These are phyloP conservation scores for Diacarnus erythraeanus DNA, from an alignment of 37 sponge, comb jelly and placozoan genomes.

Conservation along the genomic window DNA sequence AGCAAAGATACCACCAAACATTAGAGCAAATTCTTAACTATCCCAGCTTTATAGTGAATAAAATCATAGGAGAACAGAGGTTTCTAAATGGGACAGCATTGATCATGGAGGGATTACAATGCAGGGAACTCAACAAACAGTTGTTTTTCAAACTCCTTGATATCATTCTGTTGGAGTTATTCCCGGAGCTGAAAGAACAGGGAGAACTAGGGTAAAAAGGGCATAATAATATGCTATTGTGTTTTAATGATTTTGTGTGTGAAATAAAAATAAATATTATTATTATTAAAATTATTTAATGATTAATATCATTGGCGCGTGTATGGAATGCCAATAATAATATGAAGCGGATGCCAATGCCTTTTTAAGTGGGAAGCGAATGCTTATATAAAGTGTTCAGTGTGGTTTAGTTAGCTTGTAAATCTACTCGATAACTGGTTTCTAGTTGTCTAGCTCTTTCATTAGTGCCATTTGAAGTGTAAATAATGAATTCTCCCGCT, in stretches of 20 bases:
- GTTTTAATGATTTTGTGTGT: too few species aligned
- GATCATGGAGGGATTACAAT: constrained; percentile 62
- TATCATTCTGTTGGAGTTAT: constrained; percentile 52
- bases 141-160: constrained; percentile 57
- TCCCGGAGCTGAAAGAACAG: constrained; percentile 48
- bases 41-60: constrained; percentile 23
- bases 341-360: too few species aligned
- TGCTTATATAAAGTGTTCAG: too few species aligned
- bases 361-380: too few species aligned
- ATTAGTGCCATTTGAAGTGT: too few species aligned
- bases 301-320: too few species aligned
- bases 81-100: constrained; percentile 25
- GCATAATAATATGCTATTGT: too few species aligned
- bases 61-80: constrained; percentile 35
- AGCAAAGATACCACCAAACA: background rate
- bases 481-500: constrained; percentile 1
- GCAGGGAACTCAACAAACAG: constrained; percentile 62
- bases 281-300: constrained; percentile 1
- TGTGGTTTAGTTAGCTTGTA: too few species aligned
- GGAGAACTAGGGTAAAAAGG: background rate
- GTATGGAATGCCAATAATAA: too few species aligned
- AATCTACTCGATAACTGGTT: too few species aligned
- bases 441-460: too few species aligned
- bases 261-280: background rate
- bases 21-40: constrained; percentile 1